A percentile compares a stretch with the other conserved stretches of the same genome.
Conservation (phyloP, 2,113 vertebrate genomes). For the Peucedramus taeniatus region DNA sequence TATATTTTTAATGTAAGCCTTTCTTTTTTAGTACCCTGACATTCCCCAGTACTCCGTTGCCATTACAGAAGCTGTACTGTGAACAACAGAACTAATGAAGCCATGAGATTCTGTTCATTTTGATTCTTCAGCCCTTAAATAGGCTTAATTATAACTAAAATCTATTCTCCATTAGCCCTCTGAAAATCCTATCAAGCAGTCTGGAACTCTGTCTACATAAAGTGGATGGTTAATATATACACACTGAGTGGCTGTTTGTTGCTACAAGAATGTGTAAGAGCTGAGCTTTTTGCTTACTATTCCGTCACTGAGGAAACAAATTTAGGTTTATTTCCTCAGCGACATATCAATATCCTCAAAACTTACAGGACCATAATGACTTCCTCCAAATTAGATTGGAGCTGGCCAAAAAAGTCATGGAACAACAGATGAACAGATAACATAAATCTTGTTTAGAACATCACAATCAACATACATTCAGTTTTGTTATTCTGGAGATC, state of each 20-base stretch:
- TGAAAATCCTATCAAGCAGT: background rate
- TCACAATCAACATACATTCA: background rate
- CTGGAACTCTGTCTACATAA: background rate
- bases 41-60: background rate
- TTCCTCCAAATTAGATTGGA: background rate
- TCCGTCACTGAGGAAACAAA: background rate
- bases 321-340: background rate
- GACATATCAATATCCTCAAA: background rate
- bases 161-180: background rate
- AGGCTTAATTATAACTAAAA: background rate
- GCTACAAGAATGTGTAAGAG: background rate
- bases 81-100: background rate
- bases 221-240: background rate
- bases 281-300: background rate
- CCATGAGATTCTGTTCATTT: background rate
- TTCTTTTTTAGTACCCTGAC: background rate
- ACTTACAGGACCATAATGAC: background rate
- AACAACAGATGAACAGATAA: background rate
- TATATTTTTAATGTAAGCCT: background rate
- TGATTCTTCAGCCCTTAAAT: background rate
- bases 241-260: background rate
- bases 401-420: background rate
- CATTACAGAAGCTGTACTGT: background rate
- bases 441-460: background rate
- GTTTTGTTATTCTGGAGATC: background rate